phyloP scores from a whole-genome alignment of 2,888 invertebrate species.

The Trilocha varians region DNA sequence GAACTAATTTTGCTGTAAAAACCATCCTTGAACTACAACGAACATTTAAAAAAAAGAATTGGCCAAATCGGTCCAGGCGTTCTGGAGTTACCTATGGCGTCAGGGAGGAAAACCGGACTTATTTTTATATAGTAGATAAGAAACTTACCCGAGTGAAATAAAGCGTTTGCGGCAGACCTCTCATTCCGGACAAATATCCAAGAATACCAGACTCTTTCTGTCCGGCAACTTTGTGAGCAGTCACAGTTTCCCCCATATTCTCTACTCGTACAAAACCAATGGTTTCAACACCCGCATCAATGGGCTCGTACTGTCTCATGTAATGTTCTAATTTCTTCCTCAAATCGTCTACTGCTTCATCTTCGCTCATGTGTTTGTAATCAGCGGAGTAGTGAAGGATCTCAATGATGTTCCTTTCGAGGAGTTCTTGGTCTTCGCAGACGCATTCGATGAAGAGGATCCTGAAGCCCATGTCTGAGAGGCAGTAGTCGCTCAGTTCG shows the following conservation, averaged over 20 bases:
- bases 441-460: slow-evolving; percentile 94
- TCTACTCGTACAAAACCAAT: slow-evolving; percentile 65
- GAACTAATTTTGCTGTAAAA: no score
- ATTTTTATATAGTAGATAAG: no score
- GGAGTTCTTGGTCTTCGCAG: slow-evolving; percentile 80
- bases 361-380: slow-evolving; percentile 85
- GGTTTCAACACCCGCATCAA: slow-evolving; percentile 76
- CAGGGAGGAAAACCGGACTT: no score
- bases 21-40: no score
- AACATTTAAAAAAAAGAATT: no score
- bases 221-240: slow-evolving; percentile 80
- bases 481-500: slow-evolving; percentile 82
- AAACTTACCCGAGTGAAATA: slow-evolving; percentile 89
- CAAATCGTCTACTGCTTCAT: slow-evolving; percentile 85
- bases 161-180: slow-evolving; percentile 86
- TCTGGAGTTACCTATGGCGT: no score
- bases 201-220: slow-evolving; percentile 89
- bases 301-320: slow-evolving; percentile 84
- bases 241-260: slow-evolving; percentile 77
- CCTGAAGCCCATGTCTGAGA: slow-evolving; percentile 82
- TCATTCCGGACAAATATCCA: slow-evolving; percentile 90
- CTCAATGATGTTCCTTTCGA: slow-evolving; percentile 73
- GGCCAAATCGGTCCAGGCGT: no score
- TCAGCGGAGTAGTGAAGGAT: slow-evolving; percentile 91
- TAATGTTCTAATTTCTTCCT: slow-evolving; percentile 88